Base-by-base conservation (phyloP, 2,888 invertebrate species). In the Eueremaeus valkanovi region DNA sequence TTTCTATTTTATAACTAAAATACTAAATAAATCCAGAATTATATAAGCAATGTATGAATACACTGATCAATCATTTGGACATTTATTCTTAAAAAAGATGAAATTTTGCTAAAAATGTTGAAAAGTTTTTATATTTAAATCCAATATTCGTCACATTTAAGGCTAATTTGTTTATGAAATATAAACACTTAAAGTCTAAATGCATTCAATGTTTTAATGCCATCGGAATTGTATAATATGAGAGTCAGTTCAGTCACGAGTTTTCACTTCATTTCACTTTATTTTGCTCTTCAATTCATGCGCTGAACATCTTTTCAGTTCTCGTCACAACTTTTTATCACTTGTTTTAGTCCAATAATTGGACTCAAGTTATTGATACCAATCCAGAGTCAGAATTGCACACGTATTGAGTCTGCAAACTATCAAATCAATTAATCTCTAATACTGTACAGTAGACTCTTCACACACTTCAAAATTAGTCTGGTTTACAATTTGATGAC, bases 321-420 rank as follows among this genome's bases (percentile, higher is more conserved):
- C 55, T 55, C 55, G 55, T 55, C 55, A 55, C 55, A 55, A 55
- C 49, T 55, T 55, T 55, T 55, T 55, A 27, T 55, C 51, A 3
- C 21, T 8, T 36, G n/a, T 36, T 36, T 36, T 36, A 36, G 36
- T n/a, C 51, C 51, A 51, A 55, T 5, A 3, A 6, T 27, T 55
- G 9, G 27, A 11, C 3, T 11, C 8, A 55, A 13, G 13, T 13
- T 55, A 27, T 55, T 55, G 3, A 21, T 49, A 49, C 49, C 3
- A 49, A 21, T n/a, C n/a, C 11, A 49, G 49, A 13, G n/a, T 49
- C 49, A 45, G 42, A 18, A 3, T n/a, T 51, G 51, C n/a, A 51
- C 51, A 51, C 21, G 51, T 51, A 51, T n/a, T 51, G 3, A 8
- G 16, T 45, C 11, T 3, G 3, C 21, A 55, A 11, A 13, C 24